A percentile compares a stretch with the other conserved stretches of the same genome.
These are phyloP conservation scores for Lasioglossum malachurum DNA, from an alignment of 2,888 invertebrate species.

Conservation along the genomic window DNA sequence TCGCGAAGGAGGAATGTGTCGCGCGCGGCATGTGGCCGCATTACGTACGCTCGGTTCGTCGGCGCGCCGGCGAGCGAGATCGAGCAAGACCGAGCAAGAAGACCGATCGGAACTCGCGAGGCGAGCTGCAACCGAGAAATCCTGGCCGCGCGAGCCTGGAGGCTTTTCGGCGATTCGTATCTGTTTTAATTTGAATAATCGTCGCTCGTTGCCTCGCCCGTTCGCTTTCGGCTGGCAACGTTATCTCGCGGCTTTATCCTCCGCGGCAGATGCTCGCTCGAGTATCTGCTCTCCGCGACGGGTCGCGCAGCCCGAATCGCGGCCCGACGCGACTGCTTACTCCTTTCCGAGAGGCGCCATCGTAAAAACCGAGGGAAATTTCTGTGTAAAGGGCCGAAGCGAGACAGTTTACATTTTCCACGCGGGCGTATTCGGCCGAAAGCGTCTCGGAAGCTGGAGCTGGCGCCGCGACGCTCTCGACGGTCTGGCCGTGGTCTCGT, in stretches of 20 bases:
- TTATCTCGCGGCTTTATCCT: slow-evolving; percentile 46
- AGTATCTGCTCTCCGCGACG: not conserved
- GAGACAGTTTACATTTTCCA: slow-evolving; percentile 60
- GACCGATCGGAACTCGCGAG: slow-evolving; percentile 40
- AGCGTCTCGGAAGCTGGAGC: slow-evolving; percentile 15
- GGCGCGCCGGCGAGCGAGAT: not conserved
- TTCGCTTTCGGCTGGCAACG: slow-evolving; percentile 7
- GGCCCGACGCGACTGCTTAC: not conserved
- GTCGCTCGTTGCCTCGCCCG: slow-evolving; percentile 22
- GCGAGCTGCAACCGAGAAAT: slow-evolving; percentile 19
- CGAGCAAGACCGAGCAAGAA: not conserved
- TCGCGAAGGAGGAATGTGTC: slow-evolving; percentile 38
- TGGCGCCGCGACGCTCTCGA: slow-evolving; percentile 70
- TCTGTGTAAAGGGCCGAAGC: too few relatives aligned
- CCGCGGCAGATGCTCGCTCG: slow-evolving; percentile 27
- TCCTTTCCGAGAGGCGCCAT: not conserved
- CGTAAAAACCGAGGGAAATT: not conserved
- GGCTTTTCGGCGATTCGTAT: slow-evolving; percentile 37
- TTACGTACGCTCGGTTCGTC: slow-evolving; percentile 33
- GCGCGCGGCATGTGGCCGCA: slow-evolving; percentile 38
- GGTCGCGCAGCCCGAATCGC: not conserved
- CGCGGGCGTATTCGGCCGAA: slow-evolving; percentile 33
- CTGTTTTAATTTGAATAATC: slow-evolving; percentile 50
- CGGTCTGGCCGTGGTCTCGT: slow-evolving; percentile 18
- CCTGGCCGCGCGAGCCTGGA: not conserved